phyloP scores from a whole-genome alignment of 2,888 invertebrate species.

The Asteroscopus sphinx region DNA sequence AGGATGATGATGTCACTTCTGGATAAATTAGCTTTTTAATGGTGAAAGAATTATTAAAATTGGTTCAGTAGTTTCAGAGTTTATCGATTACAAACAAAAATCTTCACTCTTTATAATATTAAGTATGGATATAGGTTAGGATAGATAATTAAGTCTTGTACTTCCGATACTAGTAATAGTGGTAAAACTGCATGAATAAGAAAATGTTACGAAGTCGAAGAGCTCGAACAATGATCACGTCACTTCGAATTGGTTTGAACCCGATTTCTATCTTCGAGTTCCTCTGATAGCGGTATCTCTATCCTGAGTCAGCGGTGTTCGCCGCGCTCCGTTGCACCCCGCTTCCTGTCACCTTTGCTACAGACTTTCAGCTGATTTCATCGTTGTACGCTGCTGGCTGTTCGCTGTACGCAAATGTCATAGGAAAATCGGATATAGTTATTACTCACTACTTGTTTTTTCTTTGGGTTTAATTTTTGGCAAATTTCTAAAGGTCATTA shows the following conservation, averaged over 20 bases:
- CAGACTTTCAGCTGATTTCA: constrained; percentile 87
- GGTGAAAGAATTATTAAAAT: too few species aligned
- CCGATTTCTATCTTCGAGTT: constrained; percentile 62
- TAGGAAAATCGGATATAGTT: constrained; percentile 60
- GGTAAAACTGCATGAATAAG: too few species aligned
- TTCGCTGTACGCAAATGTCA: constrained; percentile 81
- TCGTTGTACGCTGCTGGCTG: constrained; percentile 81
- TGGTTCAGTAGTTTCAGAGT: too few species aligned
- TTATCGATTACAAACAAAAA: too few species aligned
- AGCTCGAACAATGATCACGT: not conserved
- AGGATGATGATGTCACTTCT: too few species aligned
- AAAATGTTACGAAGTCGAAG: too few species aligned
- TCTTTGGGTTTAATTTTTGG: not conserved
- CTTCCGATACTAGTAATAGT: too few species aligned
- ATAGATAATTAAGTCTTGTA: too few species aligned
- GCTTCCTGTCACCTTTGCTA: constrained; percentile 88
- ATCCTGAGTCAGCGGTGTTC: constrained; percentile 82
- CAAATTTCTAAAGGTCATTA: not conserved
- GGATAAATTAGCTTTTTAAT: too few species aligned
- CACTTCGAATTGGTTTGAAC: not conserved
- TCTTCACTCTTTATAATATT: too few species aligned
- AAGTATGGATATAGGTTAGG: too few species aligned
- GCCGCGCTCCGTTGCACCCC: constrained; percentile 82
- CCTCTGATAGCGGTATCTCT: constrained; percentile 62
- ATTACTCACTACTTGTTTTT: constrained; percentile 34